A percentile compares a stretch with the other conserved stretches of the same genome.
phyloP scores from a whole-genome alignment of 2,888 invertebrate species.

The Pandemis corylana region DNA sequence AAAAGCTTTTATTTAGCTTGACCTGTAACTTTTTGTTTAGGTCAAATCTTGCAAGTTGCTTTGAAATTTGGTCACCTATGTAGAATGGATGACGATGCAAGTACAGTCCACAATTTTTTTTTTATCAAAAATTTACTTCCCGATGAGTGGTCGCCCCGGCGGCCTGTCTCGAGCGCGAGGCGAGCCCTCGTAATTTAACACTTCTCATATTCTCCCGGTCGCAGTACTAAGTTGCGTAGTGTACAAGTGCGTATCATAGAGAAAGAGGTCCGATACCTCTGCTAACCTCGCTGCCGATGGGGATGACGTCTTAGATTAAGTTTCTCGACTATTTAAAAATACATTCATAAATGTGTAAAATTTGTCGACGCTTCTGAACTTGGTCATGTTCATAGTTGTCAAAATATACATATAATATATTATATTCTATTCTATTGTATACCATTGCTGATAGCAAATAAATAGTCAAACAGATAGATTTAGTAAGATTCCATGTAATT shows the following conservation, averaged over 20 bases:
- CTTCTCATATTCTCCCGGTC: neutral
- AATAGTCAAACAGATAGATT: constrained; percentile 27
- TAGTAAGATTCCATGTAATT: constrained; percentile 30
- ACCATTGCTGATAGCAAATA: constrained; percentile 33
- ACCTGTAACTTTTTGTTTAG: too few relatives aligned
- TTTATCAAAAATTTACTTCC: neutral
- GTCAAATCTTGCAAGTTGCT: too few relatives aligned
- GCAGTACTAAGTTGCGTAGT: neutral
- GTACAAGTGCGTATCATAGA: neutral
- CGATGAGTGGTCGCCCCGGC: neutral
- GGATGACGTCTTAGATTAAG: constrained; percentile 2
- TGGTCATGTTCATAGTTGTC: constrained; percentile 23
- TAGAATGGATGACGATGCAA: too few relatives aligned
- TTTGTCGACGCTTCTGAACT: neutral
- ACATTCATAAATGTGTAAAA: neutral
- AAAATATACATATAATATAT: constrained; percentile 24
- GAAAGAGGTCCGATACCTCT: neutral
- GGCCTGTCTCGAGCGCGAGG: neutral
- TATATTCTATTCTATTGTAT: constrained; percentile 22
- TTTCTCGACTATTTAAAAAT: neutral
- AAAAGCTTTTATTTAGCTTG: too few relatives aligned
- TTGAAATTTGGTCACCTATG: too few relatives aligned
- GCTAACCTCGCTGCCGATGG: neutral
- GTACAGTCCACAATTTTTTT: too few relatives aligned
- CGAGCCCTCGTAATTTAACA: neutral